These are phyloP conservation scores for Pterocles orientalis DNA, from an alignment of 2,113 vertebrate genomes.

Conservation along the genomic window DNA sequence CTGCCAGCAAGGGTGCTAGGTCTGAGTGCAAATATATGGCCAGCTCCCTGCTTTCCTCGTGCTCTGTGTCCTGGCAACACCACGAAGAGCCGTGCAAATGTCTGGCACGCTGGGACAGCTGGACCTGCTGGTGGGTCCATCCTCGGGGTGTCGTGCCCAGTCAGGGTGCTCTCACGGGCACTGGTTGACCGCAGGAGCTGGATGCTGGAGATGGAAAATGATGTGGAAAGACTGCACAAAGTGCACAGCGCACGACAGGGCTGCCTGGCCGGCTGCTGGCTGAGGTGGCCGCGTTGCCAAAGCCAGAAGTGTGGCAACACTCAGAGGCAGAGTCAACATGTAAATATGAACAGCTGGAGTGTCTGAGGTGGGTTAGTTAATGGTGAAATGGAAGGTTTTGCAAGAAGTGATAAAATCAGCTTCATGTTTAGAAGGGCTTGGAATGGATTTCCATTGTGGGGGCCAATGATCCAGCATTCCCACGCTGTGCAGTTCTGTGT, in stretches of 20 bases:
- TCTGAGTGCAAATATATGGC: neutral
- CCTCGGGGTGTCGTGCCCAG: fast-evolving
- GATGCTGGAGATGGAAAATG: neutral
- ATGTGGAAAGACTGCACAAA: neutral
- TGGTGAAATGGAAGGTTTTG: constrained; percentile 22
- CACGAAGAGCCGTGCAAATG: neutral
- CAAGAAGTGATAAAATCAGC: constrained; percentile 35
- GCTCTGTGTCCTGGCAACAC: neutral
- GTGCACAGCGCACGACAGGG: neutral
- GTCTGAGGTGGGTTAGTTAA: neutral
- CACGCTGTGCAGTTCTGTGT: neutral
- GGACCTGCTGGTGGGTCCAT: neutral
- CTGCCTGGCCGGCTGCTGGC: fast-evolving
- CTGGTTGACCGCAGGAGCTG: neutral
- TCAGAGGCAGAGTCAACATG: neutral
- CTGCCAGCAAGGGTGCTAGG: neutral
- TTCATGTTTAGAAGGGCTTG: neutral
- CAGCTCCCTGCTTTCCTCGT: neutral
- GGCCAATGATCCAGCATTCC: neutral
- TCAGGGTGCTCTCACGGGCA: neutral
- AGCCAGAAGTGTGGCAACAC: constrained; percentile 20
- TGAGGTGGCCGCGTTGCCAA: neutral
- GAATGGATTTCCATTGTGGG: neutral
- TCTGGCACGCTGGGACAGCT: fast-evolving
- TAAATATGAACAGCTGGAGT: neutral